Evolutionary conservation across 1,140 invertebrate genomes (phyloP), one percentile per base, ranked within the genome.

Genomic region (Branchinecta lynchi): DNA sequence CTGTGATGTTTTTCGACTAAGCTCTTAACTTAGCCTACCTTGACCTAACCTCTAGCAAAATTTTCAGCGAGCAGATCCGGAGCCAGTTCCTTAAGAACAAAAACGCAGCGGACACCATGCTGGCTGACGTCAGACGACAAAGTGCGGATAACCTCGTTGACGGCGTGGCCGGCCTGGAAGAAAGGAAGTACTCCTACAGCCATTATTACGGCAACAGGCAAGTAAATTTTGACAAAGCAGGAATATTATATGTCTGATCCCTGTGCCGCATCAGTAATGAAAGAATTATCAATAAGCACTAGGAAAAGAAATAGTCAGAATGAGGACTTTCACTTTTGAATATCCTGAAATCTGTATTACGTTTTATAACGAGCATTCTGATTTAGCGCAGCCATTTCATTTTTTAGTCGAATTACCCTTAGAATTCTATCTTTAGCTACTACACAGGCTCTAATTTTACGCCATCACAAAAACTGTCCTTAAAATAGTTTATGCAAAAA

Each of bases 21-120:
- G 32, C 32, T 32, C 32, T 32, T 32, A 32, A 32, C n/a, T n/a
- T n/a, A n/a, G n/a, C n/a, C n/a, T n/a, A n/a, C n/a, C n/a, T n/a
- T n/a, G n/a, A n/a, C 32, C 32, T 32, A 32, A 32, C 32, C 32
- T 32, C 32, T 32, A 32, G 5, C 1, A 32, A 32, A 32, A 32
- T 73, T 80, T 79, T 20, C 77, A 90, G 88, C 60, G 86, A 89
- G 66, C 85, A 86, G n/a, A 92, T 92, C 74, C 77, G 86, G 70
- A 84, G 84, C 73, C 88, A 86, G 60, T 85, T 92, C 70, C 80
- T 85, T 12, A 79, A 83, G 5, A 86, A 89, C 76, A 84, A 85
- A 74, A 83, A 85, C 44, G 84, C 87, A 65, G 84, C 87, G 44
- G 80, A 84, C 1, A 84, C 85, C 2, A 78, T 92, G 46, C 78